phyloP scores from a whole-genome alignment of 2,113 vertebrate species.

The Hippocampus guttulatus region DNA sequence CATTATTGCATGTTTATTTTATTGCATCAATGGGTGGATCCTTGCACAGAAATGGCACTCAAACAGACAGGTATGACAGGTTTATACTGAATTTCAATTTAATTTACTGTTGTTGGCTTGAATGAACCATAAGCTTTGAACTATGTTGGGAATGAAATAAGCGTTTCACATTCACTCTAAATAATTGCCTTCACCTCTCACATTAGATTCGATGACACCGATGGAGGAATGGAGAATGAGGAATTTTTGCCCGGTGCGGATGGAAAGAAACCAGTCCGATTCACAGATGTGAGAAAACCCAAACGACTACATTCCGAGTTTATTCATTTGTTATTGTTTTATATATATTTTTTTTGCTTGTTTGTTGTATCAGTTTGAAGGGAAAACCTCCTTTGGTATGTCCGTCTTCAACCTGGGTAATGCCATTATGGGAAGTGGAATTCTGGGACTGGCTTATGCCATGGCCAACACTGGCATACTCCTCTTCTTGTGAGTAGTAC shows the following conservation, averaged over 20 bases:
- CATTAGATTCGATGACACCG: constrained; percentile 80
- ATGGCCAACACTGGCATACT: constrained; percentile 97
- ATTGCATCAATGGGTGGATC: constrained; percentile 50
- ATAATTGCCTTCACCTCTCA: background rate
- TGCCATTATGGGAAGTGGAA: constrained; percentile 98
- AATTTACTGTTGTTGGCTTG: background rate
- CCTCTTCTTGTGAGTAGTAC: constrained; percentile 90
- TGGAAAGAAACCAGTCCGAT: constrained; percentile 82
- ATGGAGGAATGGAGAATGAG: constrained; percentile 73
- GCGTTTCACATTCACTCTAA: background rate
- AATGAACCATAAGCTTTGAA: background rate
- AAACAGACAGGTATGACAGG: constrained; percentile 65
- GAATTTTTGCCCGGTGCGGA: constrained; percentile 79
- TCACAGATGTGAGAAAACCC: constrained; percentile 81
- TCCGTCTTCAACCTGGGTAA: constrained; percentile 98
- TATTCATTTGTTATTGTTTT: background rate
- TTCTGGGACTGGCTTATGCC: constrained; percentile 94
- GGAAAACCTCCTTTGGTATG: constrained; percentile 97
- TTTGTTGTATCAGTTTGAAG: constrained; percentile 82
- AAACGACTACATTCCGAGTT: background rate
- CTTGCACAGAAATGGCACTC: constrained; percentile 65
- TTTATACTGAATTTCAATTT: background rate
- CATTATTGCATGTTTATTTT: constrained; percentile 70
- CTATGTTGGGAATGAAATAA: background rate
- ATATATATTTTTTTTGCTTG: background rate